A percentile compares a stretch with the other conserved stretches of the same genome.
These are phyloP conservation scores for Limenitis camilla DNA, from an alignment of 2,888 invertebrate species.

Conservation along the genomic window DNA sequence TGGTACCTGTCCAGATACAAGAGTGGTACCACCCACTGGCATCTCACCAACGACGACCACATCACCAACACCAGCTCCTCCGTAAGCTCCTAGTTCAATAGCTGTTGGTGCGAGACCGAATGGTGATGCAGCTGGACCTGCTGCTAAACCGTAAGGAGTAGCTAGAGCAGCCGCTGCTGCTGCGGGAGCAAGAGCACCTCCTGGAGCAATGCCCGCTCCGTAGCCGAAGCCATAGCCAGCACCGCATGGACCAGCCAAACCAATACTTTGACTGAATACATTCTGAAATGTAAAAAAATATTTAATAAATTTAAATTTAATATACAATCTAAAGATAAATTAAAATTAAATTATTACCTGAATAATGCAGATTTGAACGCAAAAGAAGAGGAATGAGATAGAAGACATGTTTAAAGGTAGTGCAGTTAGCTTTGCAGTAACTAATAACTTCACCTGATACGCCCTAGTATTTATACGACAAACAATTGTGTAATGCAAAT, in stretches of 20 bases:
- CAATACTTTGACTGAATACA: conserved; percentile 20
- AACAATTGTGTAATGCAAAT: no score
- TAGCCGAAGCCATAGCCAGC: background rate
- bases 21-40: conserved; percentile 27
- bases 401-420: conserved; percentile 35
- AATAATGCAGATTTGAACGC: conserved; percentile 40
- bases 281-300: conserved; percentile 21
- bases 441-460: no score
- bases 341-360: conserved; percentile 28
- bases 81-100: conserved; percentile 21
- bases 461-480: no score
- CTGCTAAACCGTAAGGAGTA: background rate
- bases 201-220: no score
- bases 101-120: background rate
- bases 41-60: conserved; percentile 15
- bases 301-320: background rate
- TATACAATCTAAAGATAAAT: no score
- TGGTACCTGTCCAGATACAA: conserved; percentile 35
- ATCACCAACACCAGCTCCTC: conserved; percentile 29
- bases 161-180: conserved; percentile 6
- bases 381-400: conserved; percentile 32
- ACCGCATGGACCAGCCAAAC: conserved; percentile 11
- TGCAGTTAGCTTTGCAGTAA: no score
- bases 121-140: background rate
- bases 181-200: conserved; percentile 3